Evolutionary conservation across 1,140 invertebrate species (phyloP).

Genomic region (Diorhabda sublineata): DNA sequence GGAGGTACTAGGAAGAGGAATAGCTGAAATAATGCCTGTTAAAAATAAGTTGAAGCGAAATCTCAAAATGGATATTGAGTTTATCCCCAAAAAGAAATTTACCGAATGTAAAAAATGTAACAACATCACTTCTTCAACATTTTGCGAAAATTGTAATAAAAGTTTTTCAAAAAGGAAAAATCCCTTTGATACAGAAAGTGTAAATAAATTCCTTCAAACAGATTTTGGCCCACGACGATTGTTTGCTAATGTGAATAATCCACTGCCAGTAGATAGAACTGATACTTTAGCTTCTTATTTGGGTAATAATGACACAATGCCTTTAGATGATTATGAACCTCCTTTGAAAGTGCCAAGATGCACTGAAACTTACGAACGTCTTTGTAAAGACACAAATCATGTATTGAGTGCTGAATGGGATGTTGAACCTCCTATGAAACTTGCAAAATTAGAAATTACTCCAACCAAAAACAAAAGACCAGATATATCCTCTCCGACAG

Average conservation of each 20-base stretch:
- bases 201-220: conserved; percentile 25
- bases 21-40: conserved; percentile 50
- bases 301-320: conserved; percentile 13
- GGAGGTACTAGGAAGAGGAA: conserved; percentile 50
- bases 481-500: conserved; percentile 52
- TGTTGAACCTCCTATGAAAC: conserved; percentile 14
- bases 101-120: conserved; percentile 31
- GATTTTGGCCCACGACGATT: conserved; percentile 31
- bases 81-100: conserved; percentile 26
- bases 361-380: conserved; percentile 15
- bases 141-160: conserved; percentile 34
- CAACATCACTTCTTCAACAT: conserved; percentile 16
- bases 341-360: conserved; percentile 21
- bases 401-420: neutral
- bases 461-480: conserved; percentile 14
- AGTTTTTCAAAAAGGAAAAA: conserved; percentile 25
- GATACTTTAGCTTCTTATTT: conserved; percentile 16
- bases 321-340: conserved; percentile 12
- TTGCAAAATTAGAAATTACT: conserved; percentile 21
- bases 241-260: conserved; percentile 28
- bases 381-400: neutral
- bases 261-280: conserved; percentile 9
- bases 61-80: neutral
- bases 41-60: conserved; percentile 11
- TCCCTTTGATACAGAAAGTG: conserved; percentile 20